phyloP scores from a whole-genome alignment of 2,888 invertebrate species.

The Thyatira batis region DNA sequence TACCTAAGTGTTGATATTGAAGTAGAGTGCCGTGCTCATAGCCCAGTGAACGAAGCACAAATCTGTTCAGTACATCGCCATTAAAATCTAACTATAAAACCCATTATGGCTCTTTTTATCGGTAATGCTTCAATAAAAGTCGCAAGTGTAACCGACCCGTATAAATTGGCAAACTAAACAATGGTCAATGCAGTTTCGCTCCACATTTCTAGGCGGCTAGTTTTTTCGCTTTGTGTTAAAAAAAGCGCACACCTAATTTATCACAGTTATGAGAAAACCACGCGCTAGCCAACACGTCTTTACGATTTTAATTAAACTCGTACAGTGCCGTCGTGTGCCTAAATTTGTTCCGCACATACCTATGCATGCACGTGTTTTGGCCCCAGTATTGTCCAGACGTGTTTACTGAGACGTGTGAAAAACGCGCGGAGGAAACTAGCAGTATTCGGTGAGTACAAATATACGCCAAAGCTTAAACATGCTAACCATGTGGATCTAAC shows the following conservation, averaged over 20 bases:
- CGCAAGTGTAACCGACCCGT: constrained; percentile 81
- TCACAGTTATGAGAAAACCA: constrained; percentile 79
- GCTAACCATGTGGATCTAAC: constrained; percentile 22
- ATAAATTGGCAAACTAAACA: constrained; percentile 83
- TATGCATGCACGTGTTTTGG: constrained; percentile 48
- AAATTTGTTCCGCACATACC: constrained; percentile 50
- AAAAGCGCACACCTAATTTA: constrained; percentile 68
- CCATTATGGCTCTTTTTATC: constrained; percentile 79
- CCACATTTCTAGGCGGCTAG: constrained; percentile 75
- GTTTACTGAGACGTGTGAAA: constrained; percentile 58
- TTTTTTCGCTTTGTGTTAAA: constrained; percentile 68
- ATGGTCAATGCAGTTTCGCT: constrained; percentile 76
- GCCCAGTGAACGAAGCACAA: constrained; percentile 56
- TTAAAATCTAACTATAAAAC: constrained; percentile 77
- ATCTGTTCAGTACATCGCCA: constrained; percentile 67
- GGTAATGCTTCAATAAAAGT: constrained; percentile 81
- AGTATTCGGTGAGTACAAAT: constrained; percentile 58
- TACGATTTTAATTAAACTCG: constrained; percentile 69
- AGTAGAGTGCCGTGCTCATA: constrained; percentile 28
- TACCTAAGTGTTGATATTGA: constrained; percentile 3
- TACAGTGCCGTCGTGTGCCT: constrained; percentile 62
- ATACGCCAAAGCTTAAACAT: constrained; percentile 7
- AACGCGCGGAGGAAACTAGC: constrained; percentile 37
- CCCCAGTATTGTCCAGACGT: constrained; percentile 58
- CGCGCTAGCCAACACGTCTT: constrained; percentile 77